A percentile compares a stretch with the other conserved stretches of the same genome.
Evolutionary conservation across 2,888 invertebrate species (phyloP).

Genomic region (Malthinus flaveolus): DNA sequence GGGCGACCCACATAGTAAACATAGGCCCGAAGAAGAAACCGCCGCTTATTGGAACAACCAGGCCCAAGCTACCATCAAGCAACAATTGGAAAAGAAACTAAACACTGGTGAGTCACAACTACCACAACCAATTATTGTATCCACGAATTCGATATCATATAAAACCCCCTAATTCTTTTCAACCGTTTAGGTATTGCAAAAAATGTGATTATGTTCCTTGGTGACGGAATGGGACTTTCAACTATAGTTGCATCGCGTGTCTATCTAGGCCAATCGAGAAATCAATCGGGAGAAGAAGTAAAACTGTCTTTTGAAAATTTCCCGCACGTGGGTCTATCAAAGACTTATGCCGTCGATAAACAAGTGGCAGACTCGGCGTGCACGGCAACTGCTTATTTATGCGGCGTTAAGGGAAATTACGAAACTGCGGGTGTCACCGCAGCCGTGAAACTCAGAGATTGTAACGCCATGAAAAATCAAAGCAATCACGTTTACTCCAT

Average conservation of each 20-base stretch:
- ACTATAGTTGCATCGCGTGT: constrained; percentile 74
- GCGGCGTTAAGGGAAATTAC: constrained; percentile 77
- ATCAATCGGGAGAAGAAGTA: constrained; percentile 66
- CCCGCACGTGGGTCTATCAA: constrained; percentile 72
- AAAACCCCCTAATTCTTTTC: too few species aligned
- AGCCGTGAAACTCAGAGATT: constrained; percentile 65
- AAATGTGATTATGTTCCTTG: constrained; percentile 80
- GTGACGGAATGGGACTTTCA: constrained; percentile 84
- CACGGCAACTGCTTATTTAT: constrained; percentile 77
- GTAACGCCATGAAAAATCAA: constrained; percentile 60
- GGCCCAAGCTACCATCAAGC: neutral
- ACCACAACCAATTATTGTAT: too few species aligned
- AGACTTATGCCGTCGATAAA: constrained; percentile 76
- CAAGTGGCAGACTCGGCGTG: constrained; percentile 84
- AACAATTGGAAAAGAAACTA: neutral
- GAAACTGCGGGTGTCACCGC: constrained; percentile 77
- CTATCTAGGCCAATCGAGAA: constrained; percentile 62
- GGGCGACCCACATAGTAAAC: neutral
- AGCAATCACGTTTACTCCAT: constrained; percentile 67
- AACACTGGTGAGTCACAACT: neutral
- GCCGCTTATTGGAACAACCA: neutral
- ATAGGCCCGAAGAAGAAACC: neutral
- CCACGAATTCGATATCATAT: too few species aligned
- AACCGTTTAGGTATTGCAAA: constrained; percentile 56
- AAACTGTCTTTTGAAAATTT: constrained; percentile 74